Evolutionary conservation across 2,888 invertebrate genomes (phyloP).

Genomic region (Rhagonycha fulva): DNA sequence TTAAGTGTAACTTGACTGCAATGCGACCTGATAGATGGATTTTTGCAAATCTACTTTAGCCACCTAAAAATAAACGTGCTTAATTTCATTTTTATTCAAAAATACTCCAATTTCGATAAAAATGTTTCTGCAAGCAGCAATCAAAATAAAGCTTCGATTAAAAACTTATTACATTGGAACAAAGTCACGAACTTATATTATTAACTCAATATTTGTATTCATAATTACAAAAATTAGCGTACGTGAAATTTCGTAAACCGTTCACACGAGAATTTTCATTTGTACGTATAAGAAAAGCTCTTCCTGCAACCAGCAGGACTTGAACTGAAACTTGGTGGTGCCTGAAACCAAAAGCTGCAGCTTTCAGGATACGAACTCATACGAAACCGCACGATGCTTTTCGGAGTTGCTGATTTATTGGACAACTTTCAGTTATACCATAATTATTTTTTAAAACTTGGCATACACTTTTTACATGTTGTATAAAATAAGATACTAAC

Average conservation of each 20-base stretch:
- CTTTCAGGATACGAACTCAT: slow-evolving; percentile 33
- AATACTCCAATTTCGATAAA: not conserved
- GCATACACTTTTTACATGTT: slow-evolving; percentile 11
- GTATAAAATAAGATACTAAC: not conserved
- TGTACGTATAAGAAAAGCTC: slow-evolving; percentile 10
- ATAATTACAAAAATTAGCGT: not conserved
- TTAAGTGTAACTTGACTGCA: not conserved
- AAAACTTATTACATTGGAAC: not conserved
- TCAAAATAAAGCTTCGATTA: not conserved
- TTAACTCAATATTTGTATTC: not conserved
- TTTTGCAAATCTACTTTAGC: not conserved
- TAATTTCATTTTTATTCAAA: not conserved
- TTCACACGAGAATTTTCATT: not conserved
- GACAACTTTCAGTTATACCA: slow-evolving; percentile 31
- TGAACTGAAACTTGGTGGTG: slow-evolving; percentile 19
- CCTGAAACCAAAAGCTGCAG: slow-evolving; percentile 34
- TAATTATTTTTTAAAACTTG: slow-evolving; percentile 33
- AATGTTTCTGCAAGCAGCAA: not conserved
- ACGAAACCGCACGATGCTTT: slow-evolving; percentile 29
- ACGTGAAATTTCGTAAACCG: slow-evolving; percentile 1
- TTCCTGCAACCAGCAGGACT: slow-evolving; percentile 24
- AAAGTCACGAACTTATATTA: not conserved
- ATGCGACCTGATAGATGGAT: not conserved
- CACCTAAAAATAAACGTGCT: not conserved
- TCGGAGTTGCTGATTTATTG: slow-evolving; percentile 27